Evolutionary conservation across 2,797 vertebrate species (phyloP).

Genomic region (Balearica regulorum): DNA sequence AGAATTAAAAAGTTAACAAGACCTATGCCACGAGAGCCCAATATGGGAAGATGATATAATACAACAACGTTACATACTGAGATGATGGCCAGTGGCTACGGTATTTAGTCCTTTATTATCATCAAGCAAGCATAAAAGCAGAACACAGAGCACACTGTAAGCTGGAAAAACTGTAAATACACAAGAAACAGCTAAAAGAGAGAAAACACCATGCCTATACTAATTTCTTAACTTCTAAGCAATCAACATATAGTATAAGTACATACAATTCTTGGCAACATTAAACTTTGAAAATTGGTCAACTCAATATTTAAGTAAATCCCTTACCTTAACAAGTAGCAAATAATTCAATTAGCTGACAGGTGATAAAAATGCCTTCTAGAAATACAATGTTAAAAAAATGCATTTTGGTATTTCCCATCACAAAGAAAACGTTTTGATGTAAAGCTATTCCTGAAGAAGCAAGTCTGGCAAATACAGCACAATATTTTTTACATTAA

Average conservation of each 20-base stretch:
- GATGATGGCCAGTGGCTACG: not conserved
- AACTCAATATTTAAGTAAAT: not conserved
- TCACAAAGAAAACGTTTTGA: not conserved
- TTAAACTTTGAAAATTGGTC: not conserved
- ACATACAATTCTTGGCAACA: not conserved
- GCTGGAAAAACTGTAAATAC: not conserved
- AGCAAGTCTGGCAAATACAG: not conserved
- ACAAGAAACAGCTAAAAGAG: not conserved
- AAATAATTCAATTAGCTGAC: not conserved
- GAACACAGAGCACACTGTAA: not conserved
- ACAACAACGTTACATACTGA: not conserved
- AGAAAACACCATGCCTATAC: not conserved
- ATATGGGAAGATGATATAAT: not conserved
- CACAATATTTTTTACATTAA: not conserved
- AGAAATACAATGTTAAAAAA: not conserved
- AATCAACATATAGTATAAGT: not conserved
- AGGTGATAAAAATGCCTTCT: not conserved
- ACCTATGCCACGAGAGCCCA: not conserved
- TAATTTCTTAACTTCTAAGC: not conserved
- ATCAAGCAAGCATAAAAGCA: not conserved
- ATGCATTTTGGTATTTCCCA: not conserved
- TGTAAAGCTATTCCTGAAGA: not conserved
- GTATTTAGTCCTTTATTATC: not conserved
- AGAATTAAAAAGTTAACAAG: not conserved
- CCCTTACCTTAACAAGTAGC: not conserved